A percentile compares a stretch with the other conserved stretches of the same genome.
These are phyloP conservation scores for Cerastis rubricosa DNA, from an alignment of 2,888 invertebrate species.

Conservation along the genomic window DNA sequence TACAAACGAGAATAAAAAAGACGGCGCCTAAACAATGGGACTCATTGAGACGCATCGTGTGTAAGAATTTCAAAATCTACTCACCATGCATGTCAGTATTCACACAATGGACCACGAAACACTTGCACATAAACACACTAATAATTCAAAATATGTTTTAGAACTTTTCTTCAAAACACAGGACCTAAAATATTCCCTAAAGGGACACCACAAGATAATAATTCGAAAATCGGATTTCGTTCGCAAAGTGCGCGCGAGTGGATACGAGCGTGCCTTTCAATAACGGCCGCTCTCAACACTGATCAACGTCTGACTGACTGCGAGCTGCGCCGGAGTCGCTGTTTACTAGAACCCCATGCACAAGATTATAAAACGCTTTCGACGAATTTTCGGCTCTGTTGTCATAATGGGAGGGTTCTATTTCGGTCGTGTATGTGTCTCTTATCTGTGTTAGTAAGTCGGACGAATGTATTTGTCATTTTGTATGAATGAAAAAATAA, in stretches of 20 bases:
- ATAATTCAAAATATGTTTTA: slow-evolving; percentile 66
- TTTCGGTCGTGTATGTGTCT: slow-evolving; percentile 59
- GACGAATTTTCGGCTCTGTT: slow-evolving; percentile 71
- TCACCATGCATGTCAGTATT: slow-evolving; percentile 87
- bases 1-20: slow-evolving; percentile 79
- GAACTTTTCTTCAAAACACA: slow-evolving; percentile 75
- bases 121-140: slow-evolving; percentile 76
- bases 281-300: slow-evolving; percentile 81
- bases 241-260: slow-evolving; percentile 79
- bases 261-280: slow-evolving; percentile 80
- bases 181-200: slow-evolving; percentile 81
- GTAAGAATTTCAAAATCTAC: slow-evolving; percentile 81
- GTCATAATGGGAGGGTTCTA: not conserved
- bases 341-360: slow-evolving; percentile 88
- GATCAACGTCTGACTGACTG: slow-evolving; percentile 80
- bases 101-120: slow-evolving; percentile 78
- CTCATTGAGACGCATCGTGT: slow-evolving; percentile 81
- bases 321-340: slow-evolving; percentile 83
- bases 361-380: slow-evolving; percentile 80
- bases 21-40: slow-evolving; percentile 82
- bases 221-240: slow-evolving; percentile 79
- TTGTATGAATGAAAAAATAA: slow-evolving; percentile 89
- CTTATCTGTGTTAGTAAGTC: slow-evolving; percentile 88
- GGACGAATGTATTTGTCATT: slow-evolving; percentile 88
- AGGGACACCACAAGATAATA: slow-evolving; percentile 74